A percentile compares a stretch with the other conserved stretches of the same genome.
Evolutionary conservation across 2,888 invertebrate genomes (phyloP).

Genomic region (Philereme transversata): DNA sequence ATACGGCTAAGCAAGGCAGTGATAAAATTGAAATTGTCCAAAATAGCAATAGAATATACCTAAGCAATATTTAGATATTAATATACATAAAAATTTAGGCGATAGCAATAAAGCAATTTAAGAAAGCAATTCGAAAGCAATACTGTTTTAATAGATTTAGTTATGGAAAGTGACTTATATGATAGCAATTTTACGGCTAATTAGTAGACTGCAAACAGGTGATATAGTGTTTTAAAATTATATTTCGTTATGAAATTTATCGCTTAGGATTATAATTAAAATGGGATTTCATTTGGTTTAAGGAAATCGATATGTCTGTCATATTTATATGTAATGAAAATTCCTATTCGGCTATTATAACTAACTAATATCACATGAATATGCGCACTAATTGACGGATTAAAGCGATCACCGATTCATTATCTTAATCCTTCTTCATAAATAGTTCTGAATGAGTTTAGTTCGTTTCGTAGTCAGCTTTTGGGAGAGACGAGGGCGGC

Average conservation of each 20-base stretch:
- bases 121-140: slow-evolving; percentile 53
- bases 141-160: slow-evolving; percentile 57
- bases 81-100: slow-evolving; percentile 43
- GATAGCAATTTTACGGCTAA: slow-evolving; percentile 55
- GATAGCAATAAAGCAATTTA: slow-evolving; percentile 44
- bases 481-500: background rate
- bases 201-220: slow-evolving; percentile 71
- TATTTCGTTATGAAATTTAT: slow-evolving; percentile 45
- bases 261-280: slow-evolving; percentile 48
- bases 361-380: slow-evolving; percentile 14
- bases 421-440: slow-evolving; percentile 1
- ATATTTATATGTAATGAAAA: slow-evolving; percentile 15
- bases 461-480: slow-evolving; percentile 11
- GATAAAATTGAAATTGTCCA: slow-evolving; percentile 66
- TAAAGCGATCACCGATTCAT: slow-evolving; percentile 1
- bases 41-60: slow-evolving; percentile 57
- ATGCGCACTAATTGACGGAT: slow-evolving; percentile 17
- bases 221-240: slow-evolving; percentile 59
- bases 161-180: slow-evolving; percentile 49
- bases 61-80: slow-evolving; percentile 37
- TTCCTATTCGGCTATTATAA: slow-evolving; percentile 25
- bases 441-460: background rate
- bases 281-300: slow-evolving; percentile 15
- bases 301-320: slow-evolving; percentile 12
- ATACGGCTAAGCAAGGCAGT: slow-evolving; percentile 46